phyloP scores from a whole-genome alignment of 2,888 invertebrate species.

The Minunthozetes semirufus region DNA sequence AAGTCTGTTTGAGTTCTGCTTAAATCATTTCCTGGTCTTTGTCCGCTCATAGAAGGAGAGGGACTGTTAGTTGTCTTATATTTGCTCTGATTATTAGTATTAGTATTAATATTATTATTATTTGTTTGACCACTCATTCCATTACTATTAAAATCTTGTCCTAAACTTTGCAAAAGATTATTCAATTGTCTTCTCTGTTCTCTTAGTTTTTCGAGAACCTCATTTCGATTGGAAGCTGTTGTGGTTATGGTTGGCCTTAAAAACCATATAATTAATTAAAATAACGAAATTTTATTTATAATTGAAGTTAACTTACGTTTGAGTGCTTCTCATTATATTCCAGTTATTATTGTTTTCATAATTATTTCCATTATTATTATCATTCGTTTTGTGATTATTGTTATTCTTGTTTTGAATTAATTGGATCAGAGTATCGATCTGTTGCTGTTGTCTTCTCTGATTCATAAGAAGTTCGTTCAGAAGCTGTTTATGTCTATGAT shows the following conservation, averaged over 20 bases:
- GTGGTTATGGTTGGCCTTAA: neutral
- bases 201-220: neutral
- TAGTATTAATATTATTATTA: too few species aligned
- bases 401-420: conserved; percentile 11
- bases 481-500: conserved; percentile 5
- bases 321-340: neutral
- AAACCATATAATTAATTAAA: neutral
- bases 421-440: conserved; percentile 5
- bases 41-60: neutral
- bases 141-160: conserved; percentile 4
- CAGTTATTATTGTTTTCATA: neutral
- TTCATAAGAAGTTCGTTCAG: neutral
- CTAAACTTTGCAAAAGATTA: conserved; percentile 14
- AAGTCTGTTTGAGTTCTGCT: neutral
- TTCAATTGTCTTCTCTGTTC: conserved; percentile 29
- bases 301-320: neutral
- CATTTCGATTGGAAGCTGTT: neutral
- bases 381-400: neutral
- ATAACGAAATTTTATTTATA: too few species aligned
- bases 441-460: conserved; percentile 14
- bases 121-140: neutral
- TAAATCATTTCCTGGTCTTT: neutral
- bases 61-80: too few species aligned
- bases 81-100: too few species aligned
- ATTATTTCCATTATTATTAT: neutral